Evolutionary conservation across 2,797 vertebrate species (phyloP).

Genomic region (Scyliorhinus canicula): DNA sequence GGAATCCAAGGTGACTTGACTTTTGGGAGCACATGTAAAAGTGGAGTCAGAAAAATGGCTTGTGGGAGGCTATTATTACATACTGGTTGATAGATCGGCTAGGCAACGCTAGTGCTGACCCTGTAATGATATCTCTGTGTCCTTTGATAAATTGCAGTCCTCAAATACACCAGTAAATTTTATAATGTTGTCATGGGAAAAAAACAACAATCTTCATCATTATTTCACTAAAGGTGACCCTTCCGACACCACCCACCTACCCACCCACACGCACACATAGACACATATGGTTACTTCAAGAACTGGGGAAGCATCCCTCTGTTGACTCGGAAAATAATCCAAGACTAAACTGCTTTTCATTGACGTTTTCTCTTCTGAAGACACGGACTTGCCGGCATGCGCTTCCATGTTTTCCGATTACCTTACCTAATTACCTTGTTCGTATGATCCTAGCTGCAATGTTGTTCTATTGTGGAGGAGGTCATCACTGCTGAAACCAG

Average conservation of each 20-base stretch:
- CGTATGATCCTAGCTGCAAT: background rate
- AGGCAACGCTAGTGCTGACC: background rate
- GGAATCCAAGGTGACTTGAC: background rate
- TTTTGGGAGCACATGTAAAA: background rate
- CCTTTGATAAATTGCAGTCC: background rate
- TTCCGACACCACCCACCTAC: no score
- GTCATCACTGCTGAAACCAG: no score
- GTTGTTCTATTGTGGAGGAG: background rate
- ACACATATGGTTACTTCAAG: background rate
- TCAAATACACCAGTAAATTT: background rate
- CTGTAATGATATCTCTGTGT: background rate
- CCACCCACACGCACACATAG: background rate
- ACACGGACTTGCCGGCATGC: background rate
- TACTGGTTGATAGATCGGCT: background rate
- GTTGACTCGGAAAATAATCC: background rate
- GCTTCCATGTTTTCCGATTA: background rate
- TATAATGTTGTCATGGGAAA: background rate
- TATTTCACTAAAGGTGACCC: background rate
- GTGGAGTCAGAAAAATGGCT: no score
- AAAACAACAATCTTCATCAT: background rate
- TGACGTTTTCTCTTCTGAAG: background rate
- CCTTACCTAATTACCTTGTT: background rate
- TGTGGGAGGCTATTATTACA: slow-evolving; percentile 24
- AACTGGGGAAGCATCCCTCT: background rate
- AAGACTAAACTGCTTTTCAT: background rate